phyloP scores from a whole-genome alignment of 2,888 invertebrate species.

The Xestia sexstrigata region DNA sequence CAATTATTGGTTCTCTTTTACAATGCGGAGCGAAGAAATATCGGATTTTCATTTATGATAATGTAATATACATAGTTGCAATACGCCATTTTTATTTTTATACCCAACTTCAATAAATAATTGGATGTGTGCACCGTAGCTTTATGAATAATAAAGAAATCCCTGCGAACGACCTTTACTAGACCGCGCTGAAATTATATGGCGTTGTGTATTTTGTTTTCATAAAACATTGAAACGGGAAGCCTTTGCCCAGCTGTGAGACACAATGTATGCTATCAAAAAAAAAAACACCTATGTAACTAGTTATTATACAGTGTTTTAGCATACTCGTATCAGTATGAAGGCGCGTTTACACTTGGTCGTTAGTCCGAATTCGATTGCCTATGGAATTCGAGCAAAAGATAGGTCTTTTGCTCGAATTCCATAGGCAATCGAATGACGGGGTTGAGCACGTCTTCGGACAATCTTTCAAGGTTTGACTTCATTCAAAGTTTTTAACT shows the following conservation, averaged over 20 bases:
- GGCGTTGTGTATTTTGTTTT: conserved; percentile 11
- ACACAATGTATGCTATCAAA: too few species aligned
- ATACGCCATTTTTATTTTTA: conserved; percentile 32
- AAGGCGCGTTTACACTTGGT: neutral
- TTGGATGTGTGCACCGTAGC: conserved; percentile 31
- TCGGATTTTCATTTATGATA: conserved; percentile 8
- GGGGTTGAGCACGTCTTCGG: too few species aligned
- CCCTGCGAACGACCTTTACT: conserved; percentile 11
- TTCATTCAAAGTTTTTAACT: neutral
- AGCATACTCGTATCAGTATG: neutral
- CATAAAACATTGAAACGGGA: too few species aligned
- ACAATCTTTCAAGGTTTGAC: neutral
- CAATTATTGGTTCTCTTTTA: neutral
- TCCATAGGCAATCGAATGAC: too few species aligned
- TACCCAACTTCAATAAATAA: conserved; percentile 40
- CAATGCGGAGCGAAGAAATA: neutral
- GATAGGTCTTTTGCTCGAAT: too few species aligned
- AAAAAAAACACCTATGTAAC: too few species aligned
- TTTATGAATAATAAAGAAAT: conserved; percentile 50
- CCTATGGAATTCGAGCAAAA: neutral
- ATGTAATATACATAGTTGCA: conserved; percentile 23
- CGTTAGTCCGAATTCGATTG: neutral
- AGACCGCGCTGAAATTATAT: conserved; percentile 10
- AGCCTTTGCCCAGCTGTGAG: too few species aligned
- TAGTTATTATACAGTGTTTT: too few species aligned